These are phyloP conservation scores for Sebastes matsubarae DNA, from an alignment of 2,797 vertebrate species.

Conservation along the genomic window DNA sequence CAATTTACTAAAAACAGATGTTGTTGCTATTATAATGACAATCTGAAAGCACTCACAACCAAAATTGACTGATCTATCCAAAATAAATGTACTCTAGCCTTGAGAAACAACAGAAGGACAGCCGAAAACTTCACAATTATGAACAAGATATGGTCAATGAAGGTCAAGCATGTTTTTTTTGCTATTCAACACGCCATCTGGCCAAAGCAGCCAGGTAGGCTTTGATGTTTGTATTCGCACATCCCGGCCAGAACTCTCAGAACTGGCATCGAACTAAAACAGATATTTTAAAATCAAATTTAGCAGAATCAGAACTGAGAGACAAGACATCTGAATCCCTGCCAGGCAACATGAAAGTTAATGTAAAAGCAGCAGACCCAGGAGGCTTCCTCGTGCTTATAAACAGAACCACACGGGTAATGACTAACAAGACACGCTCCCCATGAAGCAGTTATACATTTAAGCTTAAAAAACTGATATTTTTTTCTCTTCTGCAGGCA, in stretches of 20 bases:
- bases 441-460: not conserved
- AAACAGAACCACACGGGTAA: not conserved
- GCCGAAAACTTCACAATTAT: not conserved
- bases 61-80: not conserved
- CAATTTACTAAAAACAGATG: not conserved
- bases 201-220: not conserved
- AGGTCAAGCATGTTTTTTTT: constrained; percentile 1
- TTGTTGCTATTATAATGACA: not conserved
- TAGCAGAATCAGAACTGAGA: not conserved
- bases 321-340: not conserved
- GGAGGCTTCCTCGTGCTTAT: not conserved
- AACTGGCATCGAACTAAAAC: constrained; percentile 4
- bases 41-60: not conserved
- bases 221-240: not conserved
- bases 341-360: not conserved
- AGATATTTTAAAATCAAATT: not conserved
- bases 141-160: constrained; percentile 4
- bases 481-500: not conserved
- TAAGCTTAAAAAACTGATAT: not conserved
- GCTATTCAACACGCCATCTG: constrained; percentile 13
- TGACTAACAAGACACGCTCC: constrained; percentile 9
- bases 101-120: not conserved
- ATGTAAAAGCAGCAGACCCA: not conserved
- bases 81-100: not conserved
- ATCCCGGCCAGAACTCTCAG: not conserved